phyloP scores from a whole-genome alignment of 2,113 vertebrate species.

The Ctenodactylus gundi region DNA sequence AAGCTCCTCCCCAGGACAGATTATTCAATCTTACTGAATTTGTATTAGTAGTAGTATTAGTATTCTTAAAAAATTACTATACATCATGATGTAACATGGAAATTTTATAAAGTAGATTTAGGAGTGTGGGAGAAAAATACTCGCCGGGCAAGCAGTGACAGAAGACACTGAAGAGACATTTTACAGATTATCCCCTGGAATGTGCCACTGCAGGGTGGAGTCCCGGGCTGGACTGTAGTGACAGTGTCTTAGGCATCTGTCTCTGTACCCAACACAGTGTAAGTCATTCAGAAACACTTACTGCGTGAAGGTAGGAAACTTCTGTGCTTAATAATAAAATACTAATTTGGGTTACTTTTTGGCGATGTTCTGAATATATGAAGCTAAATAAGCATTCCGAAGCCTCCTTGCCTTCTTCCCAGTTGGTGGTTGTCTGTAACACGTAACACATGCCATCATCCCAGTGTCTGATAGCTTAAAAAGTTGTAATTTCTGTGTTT shows the following conservation, averaged over 20 bases:
- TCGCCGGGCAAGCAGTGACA: background rate
- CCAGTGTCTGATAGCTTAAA: background rate
- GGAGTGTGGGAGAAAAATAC: background rate
- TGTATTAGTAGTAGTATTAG: background rate
- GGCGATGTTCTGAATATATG: background rate
- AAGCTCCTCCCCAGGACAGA: background rate
- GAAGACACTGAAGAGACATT: background rate
- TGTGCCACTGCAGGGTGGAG: background rate
- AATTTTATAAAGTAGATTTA: background rate
- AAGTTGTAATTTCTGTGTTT: background rate
- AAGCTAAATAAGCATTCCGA: background rate
- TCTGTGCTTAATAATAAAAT: background rate
- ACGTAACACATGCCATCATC: background rate
- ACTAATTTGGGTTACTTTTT: background rate
- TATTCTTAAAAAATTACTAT: background rate
- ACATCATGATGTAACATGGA: background rate
- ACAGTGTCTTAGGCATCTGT: background rate
- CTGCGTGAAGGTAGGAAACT: background rate
- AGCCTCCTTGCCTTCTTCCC: background rate
- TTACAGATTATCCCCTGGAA: background rate
- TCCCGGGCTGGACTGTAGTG: rapidly evolving
- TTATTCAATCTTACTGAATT: background rate
- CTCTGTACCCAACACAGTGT: background rate
- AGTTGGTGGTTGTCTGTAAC: background rate
- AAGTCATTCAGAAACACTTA: background rate